Base-by-base conservation (phyloP, 2,113 vertebrate species). In the Phocoena phocoena region DNA sequence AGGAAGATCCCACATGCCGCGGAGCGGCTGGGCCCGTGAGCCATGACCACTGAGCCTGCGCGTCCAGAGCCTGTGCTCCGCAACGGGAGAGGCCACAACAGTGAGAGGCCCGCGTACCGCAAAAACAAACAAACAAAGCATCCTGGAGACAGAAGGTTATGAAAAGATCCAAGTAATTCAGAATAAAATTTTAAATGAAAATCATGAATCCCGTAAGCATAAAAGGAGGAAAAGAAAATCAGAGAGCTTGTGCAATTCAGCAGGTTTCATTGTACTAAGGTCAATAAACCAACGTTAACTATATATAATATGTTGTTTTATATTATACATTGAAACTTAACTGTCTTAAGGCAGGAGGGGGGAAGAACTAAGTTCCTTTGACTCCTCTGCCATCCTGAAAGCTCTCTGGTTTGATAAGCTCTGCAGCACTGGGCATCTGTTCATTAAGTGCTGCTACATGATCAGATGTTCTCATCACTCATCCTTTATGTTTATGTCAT, bases 401-500 rank as follows among this genome's bases (percentile, higher is more conserved):
- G 53, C 60, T 88, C 44, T 68, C 47, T 50, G 11, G 6, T n/a
- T 21, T 25, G 85, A 55, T 36, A 6, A 71, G 65, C 18, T 76
- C 13, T 36, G 33, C 17, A 50, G 76, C 5, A 10, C 31, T 50
- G 8, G 0, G 67, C 76, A 77, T 62, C 60, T 88, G 44, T 82
- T 84, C 90, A 55, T 55, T 36, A 92, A 76, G 28, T 53, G 47
- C 65, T 50, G 26, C 81, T 73, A 50, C 93, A 36, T 67, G 90
- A 73, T 94, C 88, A 73, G 60, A 33, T 90, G 60, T 90, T 53
- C 88, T 96, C 94, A 92, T 93, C 96, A 85, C 18, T 97, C 94
- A 79, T 90, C 50, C 62, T 81, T 76, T 81, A 21, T 67, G 88
- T 93, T 95, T 25, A 31, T 81, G 62, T 92, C 76, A 82, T 71